Evolutionary conservation across 2,113 vertebrate genomes (phyloP).

Genomic region (Nibea coibor): DNA sequence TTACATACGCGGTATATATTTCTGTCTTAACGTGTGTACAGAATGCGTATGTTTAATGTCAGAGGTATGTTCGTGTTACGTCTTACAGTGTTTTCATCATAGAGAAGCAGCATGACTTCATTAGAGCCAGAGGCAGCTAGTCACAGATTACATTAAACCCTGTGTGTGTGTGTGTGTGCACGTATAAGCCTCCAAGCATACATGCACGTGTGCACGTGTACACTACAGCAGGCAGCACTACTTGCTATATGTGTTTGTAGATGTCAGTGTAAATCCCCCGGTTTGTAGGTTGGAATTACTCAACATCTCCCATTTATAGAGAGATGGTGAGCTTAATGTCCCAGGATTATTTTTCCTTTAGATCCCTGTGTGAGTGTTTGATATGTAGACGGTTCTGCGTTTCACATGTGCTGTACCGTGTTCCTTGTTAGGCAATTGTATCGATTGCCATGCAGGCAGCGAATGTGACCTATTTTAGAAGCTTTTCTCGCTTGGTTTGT

Average conservation of each 20-base stretch:
- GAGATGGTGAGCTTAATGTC: constrained; percentile 61
- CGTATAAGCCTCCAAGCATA: constrained; percentile 49
- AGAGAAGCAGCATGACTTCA: constrained; percentile 53
- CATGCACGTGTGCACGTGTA: constrained; percentile 45
- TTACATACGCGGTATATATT: background rate
- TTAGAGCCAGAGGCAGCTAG: constrained; percentile 54
- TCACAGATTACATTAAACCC: constrained; percentile 70
- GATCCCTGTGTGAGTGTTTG: constrained; percentile 47
- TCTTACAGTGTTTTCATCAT: constrained; percentile 44
- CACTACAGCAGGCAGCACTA: constrained; percentile 17
- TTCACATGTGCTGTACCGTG: constrained; percentile 8
- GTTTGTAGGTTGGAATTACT: constrained; percentile 74
- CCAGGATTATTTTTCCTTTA: constrained; percentile 66
- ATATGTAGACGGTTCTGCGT: constrained; percentile 23
- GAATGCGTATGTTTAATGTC: constrained; percentile 17
- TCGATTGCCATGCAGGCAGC: constrained; percentile 14
- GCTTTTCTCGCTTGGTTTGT: constrained; percentile 19
- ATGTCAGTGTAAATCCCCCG: constrained; percentile 61
- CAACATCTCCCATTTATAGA: constrained; percentile 56
- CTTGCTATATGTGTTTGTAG: constrained; percentile 57
- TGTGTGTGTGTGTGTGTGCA: constrained; percentile 12
- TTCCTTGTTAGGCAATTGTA: constrained; percentile 29
- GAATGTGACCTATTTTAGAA: constrained; percentile 32
- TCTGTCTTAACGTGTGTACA: background rate
- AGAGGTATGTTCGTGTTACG: constrained; percentile 23